Base-by-base conservation (phyloP, 1,140 invertebrate species). In the Acromyrmex echinatior region DNA sequence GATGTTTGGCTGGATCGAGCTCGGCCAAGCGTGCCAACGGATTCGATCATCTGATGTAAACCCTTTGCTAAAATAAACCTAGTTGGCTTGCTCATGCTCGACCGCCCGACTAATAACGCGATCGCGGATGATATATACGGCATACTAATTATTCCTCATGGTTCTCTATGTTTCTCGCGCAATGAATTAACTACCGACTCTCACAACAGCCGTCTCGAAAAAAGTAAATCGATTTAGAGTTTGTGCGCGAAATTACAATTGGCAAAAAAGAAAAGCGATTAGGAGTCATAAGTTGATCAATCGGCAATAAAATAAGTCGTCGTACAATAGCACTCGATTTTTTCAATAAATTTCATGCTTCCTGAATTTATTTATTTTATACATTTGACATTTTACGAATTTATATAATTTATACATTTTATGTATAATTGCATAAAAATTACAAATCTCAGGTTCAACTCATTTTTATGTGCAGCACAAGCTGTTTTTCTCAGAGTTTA, bases 1-100 rank as follows among this genome's bases (percentile, higher is more conserved):
- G 87, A 91, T 94, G 93, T 94, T 93, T 93, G 90, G 92, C 84
- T 90, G 91, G 91, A 90, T 91, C 87, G 88, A 66, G 89, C 85
- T 91, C 91, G 76, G 79, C 85, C 71, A 45, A 81, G 68, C 88
- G 76, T 71, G 89, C 88, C 88, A 90, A 84, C 89, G 89, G 88
- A 90, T 90, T 90, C 86, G 89, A 92, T 92, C 90, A 90, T 89
- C 89, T 92, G 90, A 91, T 92, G 91, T 93, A 93, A 92, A 93
- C 90, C 92, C 92, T 91, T 85, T 79, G 89, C 89, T 90, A 86
- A 92, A 93, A 94, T 94, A 93, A 94, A 94, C 90, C 86, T 80
- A 56, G 70, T 21, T 18, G 79, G 21, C 10, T 45, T 9, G 31
- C 66, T 71, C 56, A 35, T 60, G 68, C 53, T 56, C 18, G 68